Evolutionary conservation across 2,888 invertebrate genomes (phyloP).

Genomic region (Laspeyria flexula): DNA sequence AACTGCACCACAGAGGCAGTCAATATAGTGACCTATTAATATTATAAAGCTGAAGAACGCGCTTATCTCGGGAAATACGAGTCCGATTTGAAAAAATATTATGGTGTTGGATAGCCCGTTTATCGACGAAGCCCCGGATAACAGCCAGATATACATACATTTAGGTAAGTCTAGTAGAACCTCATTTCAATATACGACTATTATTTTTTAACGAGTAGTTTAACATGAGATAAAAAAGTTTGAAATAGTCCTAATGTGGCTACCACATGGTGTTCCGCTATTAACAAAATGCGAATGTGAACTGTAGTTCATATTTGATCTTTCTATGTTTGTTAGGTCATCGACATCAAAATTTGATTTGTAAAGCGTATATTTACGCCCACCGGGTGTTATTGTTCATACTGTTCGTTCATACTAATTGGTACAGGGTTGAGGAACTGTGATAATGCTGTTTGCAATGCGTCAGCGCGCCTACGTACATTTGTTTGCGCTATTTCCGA

Average conservation of each 20-base stretch:
- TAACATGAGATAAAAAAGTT: neutral
- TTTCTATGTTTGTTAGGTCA: conserved; percentile 46
- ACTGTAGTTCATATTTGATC: conserved; percentile 4
- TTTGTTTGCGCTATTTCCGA: conserved; percentile 22
- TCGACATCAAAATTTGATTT: conserved; percentile 53
- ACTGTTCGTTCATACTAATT: conserved; percentile 12
- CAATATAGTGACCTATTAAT: too few species aligned
- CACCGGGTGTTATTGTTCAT: conserved; percentile 73
- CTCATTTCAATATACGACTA: too few species aligned
- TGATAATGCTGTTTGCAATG: conserved; percentile 25
- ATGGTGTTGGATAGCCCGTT: too few species aligned
- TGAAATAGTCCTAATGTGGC: conserved; percentile 17
- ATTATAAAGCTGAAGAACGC: too few species aligned
- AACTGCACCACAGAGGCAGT: too few species aligned
- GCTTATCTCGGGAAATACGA: too few species aligned
- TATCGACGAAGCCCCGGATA: too few species aligned
- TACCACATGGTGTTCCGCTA: conserved; percentile 27
- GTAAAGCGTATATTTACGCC: conserved; percentile 42
- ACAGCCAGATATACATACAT: too few species aligned
- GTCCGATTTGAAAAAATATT: too few species aligned
- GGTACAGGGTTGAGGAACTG: conserved; percentile 12
- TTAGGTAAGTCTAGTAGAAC: too few species aligned
- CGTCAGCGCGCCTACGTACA: conserved; percentile 35
- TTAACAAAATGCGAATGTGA: neutral
- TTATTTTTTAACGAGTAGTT: too few species aligned